Conservation (phyloP, 1,140 invertebrate genomes). For the Rhagoletis pomonella region DNA sequence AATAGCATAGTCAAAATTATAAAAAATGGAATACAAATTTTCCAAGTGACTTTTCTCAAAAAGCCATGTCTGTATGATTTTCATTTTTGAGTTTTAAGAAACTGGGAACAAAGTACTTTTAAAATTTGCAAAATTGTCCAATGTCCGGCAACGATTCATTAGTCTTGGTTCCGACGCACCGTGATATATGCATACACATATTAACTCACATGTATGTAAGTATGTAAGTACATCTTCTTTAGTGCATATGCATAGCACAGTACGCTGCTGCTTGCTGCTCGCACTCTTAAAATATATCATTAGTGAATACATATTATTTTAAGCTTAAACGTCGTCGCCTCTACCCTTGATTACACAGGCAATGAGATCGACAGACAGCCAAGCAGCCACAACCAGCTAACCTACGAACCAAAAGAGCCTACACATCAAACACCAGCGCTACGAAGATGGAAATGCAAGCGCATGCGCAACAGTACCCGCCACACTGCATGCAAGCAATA, state of each 20-base stretch:
- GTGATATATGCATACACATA: background rate
- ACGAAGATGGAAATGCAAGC: slow-evolving; percentile 7
- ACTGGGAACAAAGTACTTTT: no score
- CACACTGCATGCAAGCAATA: background rate
- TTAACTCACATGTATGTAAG: background rate
- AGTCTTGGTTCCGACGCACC: no score
- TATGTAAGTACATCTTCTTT: background rate
- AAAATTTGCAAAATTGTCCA: no score
- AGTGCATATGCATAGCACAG: background rate
- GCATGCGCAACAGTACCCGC: background rate
- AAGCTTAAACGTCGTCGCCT: slow-evolving; percentile 31
- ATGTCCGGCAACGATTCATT: no score
- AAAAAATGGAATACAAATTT: no score
- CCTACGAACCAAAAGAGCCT: background rate
- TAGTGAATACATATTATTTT: slow-evolving; percentile 25
- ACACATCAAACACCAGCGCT: slow-evolving; percentile 31
- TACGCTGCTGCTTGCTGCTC: background rate
- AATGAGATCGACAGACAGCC: background rate
- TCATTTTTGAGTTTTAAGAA: no score
- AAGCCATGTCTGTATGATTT: no score
- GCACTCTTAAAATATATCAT: slow-evolving; percentile 34
- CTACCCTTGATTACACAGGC: slow-evolving; percentile 24
- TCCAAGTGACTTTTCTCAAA: no score
- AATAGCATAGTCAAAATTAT: no score
- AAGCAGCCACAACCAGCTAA: background rate